A percentile compares a stretch with the other conserved stretches of the same genome.
phyloP scores from a whole-genome alignment of 1,140 invertebrate species.

The Antheraea pernyi region DNA sequence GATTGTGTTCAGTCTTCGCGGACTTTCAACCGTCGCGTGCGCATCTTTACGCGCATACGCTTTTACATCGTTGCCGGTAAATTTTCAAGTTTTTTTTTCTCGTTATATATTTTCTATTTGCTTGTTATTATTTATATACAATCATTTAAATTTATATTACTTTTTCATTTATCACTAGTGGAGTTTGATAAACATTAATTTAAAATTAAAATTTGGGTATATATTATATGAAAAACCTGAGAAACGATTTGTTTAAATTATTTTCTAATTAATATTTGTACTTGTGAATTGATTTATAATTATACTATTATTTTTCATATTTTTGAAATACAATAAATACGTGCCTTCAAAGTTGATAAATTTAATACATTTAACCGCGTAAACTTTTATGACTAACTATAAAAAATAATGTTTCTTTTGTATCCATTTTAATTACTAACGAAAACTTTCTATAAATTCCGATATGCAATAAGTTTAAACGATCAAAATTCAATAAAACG shows the following conservation, averaged over 20 bases:
- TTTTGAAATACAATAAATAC: neutral
- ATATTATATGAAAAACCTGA: no score
- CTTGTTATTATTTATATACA: slow-evolving; percentile 18
- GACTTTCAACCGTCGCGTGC: slow-evolving; percentile 23
- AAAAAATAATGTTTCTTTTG: neutral
- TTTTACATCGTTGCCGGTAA: neutral
- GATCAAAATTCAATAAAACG: neutral
- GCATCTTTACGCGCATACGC: slow-evolving; percentile 19
- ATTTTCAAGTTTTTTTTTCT: neutral
- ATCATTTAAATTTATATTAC: neutral
- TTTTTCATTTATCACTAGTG: neutral
- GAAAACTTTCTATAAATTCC: neutral
- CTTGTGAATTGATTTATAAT: no score
- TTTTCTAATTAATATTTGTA: no score
- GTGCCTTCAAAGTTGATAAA: neutral
- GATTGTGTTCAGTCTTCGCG: slow-evolving; percentile 18
- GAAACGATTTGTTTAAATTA: no score
- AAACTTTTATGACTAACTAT: neutral
- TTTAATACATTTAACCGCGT: neutral
- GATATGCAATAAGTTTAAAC: neutral
- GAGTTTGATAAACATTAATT: no score
- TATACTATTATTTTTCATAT: no score
- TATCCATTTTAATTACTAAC: neutral
- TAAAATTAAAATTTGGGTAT: no score
- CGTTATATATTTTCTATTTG: slow-evolving; percentile 11